Evolutionary conservation across 2,888 invertebrate genomes (phyloP).

Genomic region (Amblyteles armatorius): DNA sequence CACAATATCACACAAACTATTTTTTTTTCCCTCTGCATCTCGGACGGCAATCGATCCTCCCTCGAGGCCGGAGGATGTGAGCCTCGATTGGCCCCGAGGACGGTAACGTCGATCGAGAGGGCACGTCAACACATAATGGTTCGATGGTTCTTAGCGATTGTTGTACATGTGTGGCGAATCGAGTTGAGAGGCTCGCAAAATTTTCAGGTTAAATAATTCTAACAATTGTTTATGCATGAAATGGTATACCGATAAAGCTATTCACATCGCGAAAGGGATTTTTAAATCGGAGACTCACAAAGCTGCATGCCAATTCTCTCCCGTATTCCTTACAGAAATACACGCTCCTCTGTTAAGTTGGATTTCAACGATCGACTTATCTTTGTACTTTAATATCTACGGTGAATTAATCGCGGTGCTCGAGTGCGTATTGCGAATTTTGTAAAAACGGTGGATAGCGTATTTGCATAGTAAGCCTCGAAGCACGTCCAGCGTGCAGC

Average conservation of each 20-base stretch:
- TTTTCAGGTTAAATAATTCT: background rate
- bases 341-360: background rate
- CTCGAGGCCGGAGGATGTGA: background rate
- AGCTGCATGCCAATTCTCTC: background rate
- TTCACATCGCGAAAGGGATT: background rate
- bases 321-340: background rate
- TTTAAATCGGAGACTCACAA: background rate
- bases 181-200: background rate
- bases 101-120: constrained; percentile 18
- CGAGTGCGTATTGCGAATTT: constrained; percentile 22
- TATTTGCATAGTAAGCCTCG: constrained; percentile 20
- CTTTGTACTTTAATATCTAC: background rate
- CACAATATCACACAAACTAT: constrained; percentile 66
- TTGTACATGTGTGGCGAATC: background rate
- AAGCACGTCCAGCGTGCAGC: constrained; percentile 52
- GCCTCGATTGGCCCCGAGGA: constrained; percentile 5
- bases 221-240: background rate
- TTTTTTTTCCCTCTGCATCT: constrained; percentile 33
- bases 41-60: background rate
- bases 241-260: background rate
- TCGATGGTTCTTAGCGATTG: background rate
- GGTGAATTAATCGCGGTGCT: constrained; percentile 39
- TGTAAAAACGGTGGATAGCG: background rate
- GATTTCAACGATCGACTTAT: background rate
- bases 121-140: background rate